Evolutionary conservation across 2,797 vertebrate species (phyloP), one percentile per base, ranked within the genome.

Genomic region (Pangasius mekongensis): DNA sequence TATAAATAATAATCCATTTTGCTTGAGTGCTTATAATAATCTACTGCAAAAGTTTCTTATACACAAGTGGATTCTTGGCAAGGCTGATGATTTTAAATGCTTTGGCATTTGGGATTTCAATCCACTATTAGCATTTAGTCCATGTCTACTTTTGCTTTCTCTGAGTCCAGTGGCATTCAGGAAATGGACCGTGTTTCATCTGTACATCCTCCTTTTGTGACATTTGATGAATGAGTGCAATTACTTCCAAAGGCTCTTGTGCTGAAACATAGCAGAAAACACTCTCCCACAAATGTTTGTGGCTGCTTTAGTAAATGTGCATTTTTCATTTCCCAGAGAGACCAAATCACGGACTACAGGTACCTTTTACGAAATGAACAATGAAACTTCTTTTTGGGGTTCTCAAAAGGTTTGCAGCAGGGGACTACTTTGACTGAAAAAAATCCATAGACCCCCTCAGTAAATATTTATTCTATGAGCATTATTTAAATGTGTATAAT

Each of bases 171-270:
- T 86, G 74, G 52, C 36, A 83, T 83, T 83, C 39, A 27, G 30
- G 58, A 64, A 83, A 83, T 64, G 39, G 58, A n/a, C 80, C 16
- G n/a, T n/a, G 80, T 47, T 83, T 62, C 5, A 43, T n/a, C 20
- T 66, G 85, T 86, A 80, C 49, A 73, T 84, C 49, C 74, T 69
- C 14, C 56, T 78, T 83, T 74, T 60, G 22, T 58, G 86, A 87
- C 67, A 73, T 30, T 81, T 85, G 89, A 85, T 81, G 74, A 89
- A 89, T 78, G 83, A 74, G 56, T 84, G 73, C 71, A 87, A 87
- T 87, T 80, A 58, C 78, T 49, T 69, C 8, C 83, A 8, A 84
- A 56, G 49, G 18, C 83, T 67, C 49, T 24, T 67, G 49, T 20
- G 60, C 81, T 84, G 87, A 88, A 33, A 66, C 60, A 88, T 69